Evolutionary conservation across 1,140 invertebrate genomes (phyloP), one percentile per base, ranked within the genome.

Genomic region (Dolichoris vasculosae): DNA sequence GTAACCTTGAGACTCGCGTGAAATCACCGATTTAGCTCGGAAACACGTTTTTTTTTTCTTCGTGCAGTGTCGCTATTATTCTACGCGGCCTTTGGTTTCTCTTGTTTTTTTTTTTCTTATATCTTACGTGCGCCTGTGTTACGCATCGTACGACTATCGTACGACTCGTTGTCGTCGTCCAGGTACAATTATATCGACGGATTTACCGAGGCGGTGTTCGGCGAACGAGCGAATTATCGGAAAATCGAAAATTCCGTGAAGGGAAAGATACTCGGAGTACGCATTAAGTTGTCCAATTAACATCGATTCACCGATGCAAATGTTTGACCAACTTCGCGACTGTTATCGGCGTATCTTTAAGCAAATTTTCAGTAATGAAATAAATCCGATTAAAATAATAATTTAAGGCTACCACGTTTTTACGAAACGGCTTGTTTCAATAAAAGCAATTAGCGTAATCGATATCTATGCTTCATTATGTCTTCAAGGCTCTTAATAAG

Each of bases 241-340:
- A 17, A 69, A 69, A 69, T 38, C 35, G 67, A 69, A 69, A 69
- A 69, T 69, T 69, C 9, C 51, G 51, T 17, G 51, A 55, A 55
- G 20, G 17, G 15, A 55, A 17, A 2, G 15, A 2, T 55, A 2
- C 2, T 55, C 17, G 51, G 15, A 55, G 20, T 17, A 55, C 51
- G 51, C 51, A 55, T 55, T 55, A 55, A 55, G 51, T 55, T 17
- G 23, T 23, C 55, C 55, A 26, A 59, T 59, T 59, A 59, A 59
- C 55, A 59, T 59, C 55, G 13, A 59, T 59, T 26, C 3, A 20
- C 2, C 23, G 55, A 59, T 59, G 55, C 55, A 26, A 59, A 59
- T 59, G 20, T 13, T 4, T 26, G 55, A 9, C 3, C 23, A 59
- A 59, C 23, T 59, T 26, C 26, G 55, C 26, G 26, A 4, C 23